Evolutionary conservation across 2,797 vertebrate species (phyloP).

Genomic region (Peromyscus attwateri): DNA sequence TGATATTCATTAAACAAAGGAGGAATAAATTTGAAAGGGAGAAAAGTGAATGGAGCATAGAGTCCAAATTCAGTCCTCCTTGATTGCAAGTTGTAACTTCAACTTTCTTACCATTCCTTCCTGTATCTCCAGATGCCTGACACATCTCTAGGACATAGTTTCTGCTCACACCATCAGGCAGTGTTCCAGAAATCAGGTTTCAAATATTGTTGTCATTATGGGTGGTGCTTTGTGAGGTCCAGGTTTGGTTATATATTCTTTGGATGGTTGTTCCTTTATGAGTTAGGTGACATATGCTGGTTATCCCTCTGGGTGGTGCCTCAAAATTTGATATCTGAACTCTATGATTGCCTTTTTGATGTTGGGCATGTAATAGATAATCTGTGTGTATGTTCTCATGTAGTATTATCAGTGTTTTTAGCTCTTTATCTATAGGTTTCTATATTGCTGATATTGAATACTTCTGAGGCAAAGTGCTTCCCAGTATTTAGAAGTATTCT

Average conservation of each 20-base stretch:
- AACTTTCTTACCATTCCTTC: neutral
- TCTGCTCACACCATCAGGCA: neutral
- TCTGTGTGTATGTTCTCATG: neutral
- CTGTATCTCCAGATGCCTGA: neutral
- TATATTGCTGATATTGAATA: neutral
- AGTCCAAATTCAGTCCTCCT: neutral
- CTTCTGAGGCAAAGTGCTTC: neutral
- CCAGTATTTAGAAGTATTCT: neutral
- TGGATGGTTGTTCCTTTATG: neutral
- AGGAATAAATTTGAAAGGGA: neutral
- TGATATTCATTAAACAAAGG: neutral
- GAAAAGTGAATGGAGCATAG: neutral
- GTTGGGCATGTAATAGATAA: neutral
- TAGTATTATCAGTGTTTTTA: neutral
- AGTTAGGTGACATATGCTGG: neutral
- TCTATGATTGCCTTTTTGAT: neutral
- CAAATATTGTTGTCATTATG: neutral
- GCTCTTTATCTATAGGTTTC: neutral
- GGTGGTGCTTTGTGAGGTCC: neutral
- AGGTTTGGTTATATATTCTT: neutral
- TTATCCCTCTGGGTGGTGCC: neutral
- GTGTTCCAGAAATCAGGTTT: neutral
- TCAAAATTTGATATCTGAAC: neutral
- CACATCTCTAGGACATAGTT: neutral
- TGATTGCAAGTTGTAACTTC: neutral